These are phyloP conservation scores for Lottia scabra DNA, from an alignment of 2,888 invertebrate genomes.

Conservation along the genomic window DNA sequence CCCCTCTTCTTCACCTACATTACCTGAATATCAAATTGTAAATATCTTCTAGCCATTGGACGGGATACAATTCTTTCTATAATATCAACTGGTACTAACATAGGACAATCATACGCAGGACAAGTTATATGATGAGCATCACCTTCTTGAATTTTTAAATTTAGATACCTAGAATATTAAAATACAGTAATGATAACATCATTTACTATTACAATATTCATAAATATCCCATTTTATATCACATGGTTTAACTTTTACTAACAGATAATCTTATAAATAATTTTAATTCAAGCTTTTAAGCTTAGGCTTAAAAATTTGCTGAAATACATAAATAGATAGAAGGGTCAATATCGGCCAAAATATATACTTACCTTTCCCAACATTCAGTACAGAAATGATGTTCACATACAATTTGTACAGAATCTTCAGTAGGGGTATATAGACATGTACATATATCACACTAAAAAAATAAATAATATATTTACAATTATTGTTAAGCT, in stretches of 20 bases:
- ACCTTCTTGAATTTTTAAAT: constrained; percentile 77
- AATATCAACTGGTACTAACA: constrained; percentile 77
- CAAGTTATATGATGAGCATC: constrained; percentile 78
- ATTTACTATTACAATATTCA: too few relatives aligned
- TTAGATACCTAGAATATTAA: constrained; percentile 72
- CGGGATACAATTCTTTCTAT: constrained; percentile 78
- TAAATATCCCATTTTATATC: too few relatives aligned
- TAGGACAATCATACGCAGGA: constrained; percentile 77
- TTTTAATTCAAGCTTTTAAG: too few relatives aligned
- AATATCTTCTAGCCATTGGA: constrained; percentile 76
- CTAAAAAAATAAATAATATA: constrained; percentile 61
- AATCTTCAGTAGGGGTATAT: constrained; percentile 71
- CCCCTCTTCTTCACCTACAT: constrained; percentile 1
- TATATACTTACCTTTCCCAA: constrained; percentile 73
- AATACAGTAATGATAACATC: too few relatives aligned
- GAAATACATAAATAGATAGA: too few relatives aligned
- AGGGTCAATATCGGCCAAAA: too few relatives aligned
- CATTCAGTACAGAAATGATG: constrained; percentile 77
- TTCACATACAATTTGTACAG: constrained; percentile 75
- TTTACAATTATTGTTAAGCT: too few relatives aligned
- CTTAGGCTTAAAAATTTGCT: too few relatives aligned
- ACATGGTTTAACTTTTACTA: too few relatives aligned
- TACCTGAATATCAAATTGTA: constrained; percentile 80
- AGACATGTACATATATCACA: constrained; percentile 76
- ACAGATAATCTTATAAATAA: too few relatives aligned